Conservation (phyloP, 2,113 vertebrate species). For the Thymallus thymallus region DNA sequence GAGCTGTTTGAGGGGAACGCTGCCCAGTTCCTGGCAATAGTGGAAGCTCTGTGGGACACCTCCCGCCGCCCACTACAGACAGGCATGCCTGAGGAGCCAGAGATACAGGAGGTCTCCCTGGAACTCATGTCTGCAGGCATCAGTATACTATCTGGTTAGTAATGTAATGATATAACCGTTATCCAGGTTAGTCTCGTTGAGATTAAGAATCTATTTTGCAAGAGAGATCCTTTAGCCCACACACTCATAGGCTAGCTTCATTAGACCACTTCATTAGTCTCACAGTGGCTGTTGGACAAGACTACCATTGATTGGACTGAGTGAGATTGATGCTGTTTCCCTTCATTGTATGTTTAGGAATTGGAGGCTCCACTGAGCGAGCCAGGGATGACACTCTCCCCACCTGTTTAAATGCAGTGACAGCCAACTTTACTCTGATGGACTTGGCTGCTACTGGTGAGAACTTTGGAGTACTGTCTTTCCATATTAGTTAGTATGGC, state of each 20-base stretch:
- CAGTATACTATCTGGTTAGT: conserved; percentile 84
- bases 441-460: conserved; percentile 66
- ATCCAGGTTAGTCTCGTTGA: too few relatives aligned
- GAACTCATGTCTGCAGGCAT: conserved; percentile 87
- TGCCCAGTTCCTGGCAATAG: conserved; percentile 82
- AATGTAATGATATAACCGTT: too few relatives aligned
- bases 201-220: too few relatives aligned
- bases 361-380: conserved; percentile 31
- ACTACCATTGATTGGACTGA: too few relatives aligned
- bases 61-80: conserved; percentile 67
- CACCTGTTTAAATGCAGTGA: conserved; percentile 46
- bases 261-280: too few relatives aligned
- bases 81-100: conserved; percentile 72
- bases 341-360: conserved; percentile 48
- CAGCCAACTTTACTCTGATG: conserved; percentile 52
- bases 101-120: conserved; percentile 75
- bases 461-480: background rate
- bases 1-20: conserved; percentile 83
- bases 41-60: conserved; percentile 83
- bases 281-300: background rate
- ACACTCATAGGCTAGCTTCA: background rate
- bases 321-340: too few relatives aligned
- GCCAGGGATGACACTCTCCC: conserved; percentile 24
- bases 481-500: too few relatives aligned
- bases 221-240: background rate